These are phyloP conservation scores for Lepidurus apus DNA, from an alignment of 1,140 invertebrate species.

Conservation along the genomic window DNA sequence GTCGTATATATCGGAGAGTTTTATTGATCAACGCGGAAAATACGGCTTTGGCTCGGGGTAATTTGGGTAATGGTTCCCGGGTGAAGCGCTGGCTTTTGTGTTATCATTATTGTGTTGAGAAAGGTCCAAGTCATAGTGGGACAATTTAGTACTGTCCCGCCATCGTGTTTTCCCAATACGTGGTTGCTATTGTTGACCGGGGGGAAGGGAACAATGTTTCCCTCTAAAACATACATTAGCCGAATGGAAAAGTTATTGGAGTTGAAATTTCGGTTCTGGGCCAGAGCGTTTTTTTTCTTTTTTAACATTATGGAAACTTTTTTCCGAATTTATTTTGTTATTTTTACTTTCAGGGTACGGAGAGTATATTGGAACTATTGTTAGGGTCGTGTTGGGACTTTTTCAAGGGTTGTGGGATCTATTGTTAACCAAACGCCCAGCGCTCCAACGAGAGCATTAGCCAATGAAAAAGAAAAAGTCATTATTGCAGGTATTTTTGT, in stretches of 20 bases:
- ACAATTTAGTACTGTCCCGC: constrained; percentile 10
- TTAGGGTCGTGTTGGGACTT: neutral
- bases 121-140: neutral
- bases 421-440: neutral
- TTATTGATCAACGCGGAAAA: constrained; percentile 14
- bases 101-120: neutral
- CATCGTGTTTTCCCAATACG: constrained; percentile 5
- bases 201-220: neutral
- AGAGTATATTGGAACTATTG: neutral
- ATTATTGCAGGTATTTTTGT: neutral
- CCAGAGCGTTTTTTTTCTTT: neutral
- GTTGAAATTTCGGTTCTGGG: constrained; percentile 9
- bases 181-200: neutral
- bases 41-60: neutral
- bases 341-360: neutral
- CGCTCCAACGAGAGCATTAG: neutral
- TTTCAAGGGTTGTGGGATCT: neutral
- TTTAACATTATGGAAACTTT: neutral
- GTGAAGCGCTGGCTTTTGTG: neutral
- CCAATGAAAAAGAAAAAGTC: neutral
- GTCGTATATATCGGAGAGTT: constrained; percentile 9
- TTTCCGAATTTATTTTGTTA: too few relatives aligned
- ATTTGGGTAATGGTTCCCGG: neutral
- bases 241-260: constrained; percentile 15
- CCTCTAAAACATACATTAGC: neutral